phyloP scores from a whole-genome alignment of 64 coral and sea anemone genomes.

The Catalaphyllia jardinei region DNA sequence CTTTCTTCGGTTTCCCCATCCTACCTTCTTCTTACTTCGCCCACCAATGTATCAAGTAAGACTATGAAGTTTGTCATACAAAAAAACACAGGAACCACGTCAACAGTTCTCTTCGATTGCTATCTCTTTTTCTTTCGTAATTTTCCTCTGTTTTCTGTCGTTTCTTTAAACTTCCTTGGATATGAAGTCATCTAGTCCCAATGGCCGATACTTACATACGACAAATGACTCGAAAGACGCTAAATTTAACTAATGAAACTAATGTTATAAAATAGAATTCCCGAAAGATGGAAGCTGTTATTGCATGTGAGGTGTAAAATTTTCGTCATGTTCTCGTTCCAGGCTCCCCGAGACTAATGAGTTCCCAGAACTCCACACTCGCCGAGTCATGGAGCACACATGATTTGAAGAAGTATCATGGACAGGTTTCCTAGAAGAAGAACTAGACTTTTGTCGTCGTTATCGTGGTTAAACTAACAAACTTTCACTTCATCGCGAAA shows the following conservation, averaged over 20 bases:
- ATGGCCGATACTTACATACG: background rate
- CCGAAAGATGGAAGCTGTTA: background rate
- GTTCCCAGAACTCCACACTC: conserved; percentile 4
- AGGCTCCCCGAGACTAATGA: background rate
- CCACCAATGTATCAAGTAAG: background rate
- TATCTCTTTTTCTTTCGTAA: conserved; percentile 11
- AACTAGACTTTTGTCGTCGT: background rate
- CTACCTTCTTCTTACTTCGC: background rate
- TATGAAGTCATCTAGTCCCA: conserved; percentile 22
- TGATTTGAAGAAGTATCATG: conserved; percentile 5
- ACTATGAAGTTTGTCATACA: background rate
- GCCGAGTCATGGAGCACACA: conserved; percentile 6
- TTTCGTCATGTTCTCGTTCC: conserved; percentile 21
- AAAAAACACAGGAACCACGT: background rate
- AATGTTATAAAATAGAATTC: background rate
- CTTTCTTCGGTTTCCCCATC: conserved; percentile 47
- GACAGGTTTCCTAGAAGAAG: conserved; percentile 8
- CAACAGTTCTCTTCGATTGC: background rate
- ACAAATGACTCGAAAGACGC: background rate
- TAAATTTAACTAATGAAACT: background rate
- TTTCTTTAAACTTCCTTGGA: background rate
- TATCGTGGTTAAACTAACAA: background rate
- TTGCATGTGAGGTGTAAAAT: conserved; percentile 25
- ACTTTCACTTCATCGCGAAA: background rate
- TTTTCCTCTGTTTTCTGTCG: background rate